Evolutionary conservation across 1,140 invertebrate genomes (phyloP).

Genomic region (Rhopalosiphum padi): DNA sequence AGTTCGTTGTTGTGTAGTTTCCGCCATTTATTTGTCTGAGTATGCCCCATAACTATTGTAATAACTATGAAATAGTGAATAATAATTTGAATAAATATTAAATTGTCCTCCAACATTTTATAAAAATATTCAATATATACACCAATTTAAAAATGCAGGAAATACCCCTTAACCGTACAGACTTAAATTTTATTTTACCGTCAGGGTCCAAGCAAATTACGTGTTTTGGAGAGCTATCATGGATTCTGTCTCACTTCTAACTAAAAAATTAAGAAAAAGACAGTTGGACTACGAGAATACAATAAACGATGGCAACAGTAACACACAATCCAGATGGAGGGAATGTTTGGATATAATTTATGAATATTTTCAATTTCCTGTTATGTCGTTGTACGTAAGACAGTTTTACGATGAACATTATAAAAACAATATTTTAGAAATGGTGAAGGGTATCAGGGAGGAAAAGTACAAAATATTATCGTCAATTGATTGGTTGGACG

Average conservation of each 20-base stretch:
- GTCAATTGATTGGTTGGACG: conserved; percentile 87
- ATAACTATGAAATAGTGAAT: too few species aligned
- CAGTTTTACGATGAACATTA: conserved; percentile 77
- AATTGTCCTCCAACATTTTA: too few species aligned
- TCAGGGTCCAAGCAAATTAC: conserved; percentile 76
- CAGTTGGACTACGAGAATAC: conserved; percentile 78
- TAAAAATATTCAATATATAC: too few species aligned
- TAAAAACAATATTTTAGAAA: conserved; percentile 77
- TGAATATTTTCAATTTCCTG: conserved; percentile 76
- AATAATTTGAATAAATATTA: too few species aligned
- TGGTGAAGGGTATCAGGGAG: conserved; percentile 80
- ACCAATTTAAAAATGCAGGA: too few species aligned
- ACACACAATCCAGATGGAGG: conserved; percentile 83
- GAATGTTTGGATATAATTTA: conserved; percentile 79
- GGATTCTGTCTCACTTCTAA: conserved; percentile 77
- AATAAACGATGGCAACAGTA: conserved; percentile 69
- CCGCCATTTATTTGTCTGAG: too few species aligned
- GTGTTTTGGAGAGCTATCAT: conserved; percentile 81
- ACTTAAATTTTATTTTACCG: neutral
- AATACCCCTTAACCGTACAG: too few species aligned
- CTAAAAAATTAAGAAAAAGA: conserved; percentile 73
- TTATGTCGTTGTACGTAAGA: conserved; percentile 78
- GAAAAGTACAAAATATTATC: conserved; percentile 68
- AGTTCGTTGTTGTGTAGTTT: too few species aligned
- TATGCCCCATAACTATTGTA: too few species aligned